A percentile compares a stretch with the other conserved stretches of the same genome.
Conservation (phyloP, 2,888 invertebrate species). For the Sesamia inferens region DNA sequence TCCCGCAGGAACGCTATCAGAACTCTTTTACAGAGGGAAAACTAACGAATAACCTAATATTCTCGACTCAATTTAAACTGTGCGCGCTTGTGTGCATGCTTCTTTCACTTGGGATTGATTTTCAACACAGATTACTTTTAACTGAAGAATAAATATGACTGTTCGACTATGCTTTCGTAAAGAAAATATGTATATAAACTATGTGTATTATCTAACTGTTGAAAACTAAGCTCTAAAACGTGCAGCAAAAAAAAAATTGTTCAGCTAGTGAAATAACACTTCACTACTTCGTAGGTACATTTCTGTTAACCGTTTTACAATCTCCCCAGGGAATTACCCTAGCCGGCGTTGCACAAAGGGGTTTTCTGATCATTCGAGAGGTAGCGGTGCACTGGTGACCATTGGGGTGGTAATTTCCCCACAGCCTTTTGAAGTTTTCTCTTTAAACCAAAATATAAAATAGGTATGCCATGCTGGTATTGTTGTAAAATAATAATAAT, state of each 20-base stretch:
- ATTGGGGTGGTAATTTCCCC: background rate
- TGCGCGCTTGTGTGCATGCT: background rate
- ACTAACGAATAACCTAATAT: background rate
- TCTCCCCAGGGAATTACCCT: background rate
- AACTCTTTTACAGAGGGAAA: conserved; percentile 6
- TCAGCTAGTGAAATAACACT: background rate
- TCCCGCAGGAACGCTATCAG: conserved; percentile 1
- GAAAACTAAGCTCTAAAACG: background rate
- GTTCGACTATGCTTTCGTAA: too few relatives aligned
- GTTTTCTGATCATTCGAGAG: background rate
- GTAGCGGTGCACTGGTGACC: background rate
- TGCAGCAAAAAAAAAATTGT: background rate
- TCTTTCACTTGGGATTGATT: too few relatives aligned
- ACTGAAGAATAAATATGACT: too few relatives aligned
- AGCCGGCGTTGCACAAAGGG: background rate
- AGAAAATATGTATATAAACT: too few relatives aligned
- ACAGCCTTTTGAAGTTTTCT: background rate
- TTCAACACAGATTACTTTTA: too few relatives aligned
- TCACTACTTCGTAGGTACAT: background rate
- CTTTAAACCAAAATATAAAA: background rate
- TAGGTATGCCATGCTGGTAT: background rate
- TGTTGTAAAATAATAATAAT: background rate
- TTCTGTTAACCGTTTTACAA: background rate
- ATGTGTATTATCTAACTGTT: too few relatives aligned
- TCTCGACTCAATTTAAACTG: background rate